These are phyloP conservation scores for Sphenodon punctatus DNA, from an alignment of 2,797 vertebrate genomes.

Conservation along the genomic window DNA sequence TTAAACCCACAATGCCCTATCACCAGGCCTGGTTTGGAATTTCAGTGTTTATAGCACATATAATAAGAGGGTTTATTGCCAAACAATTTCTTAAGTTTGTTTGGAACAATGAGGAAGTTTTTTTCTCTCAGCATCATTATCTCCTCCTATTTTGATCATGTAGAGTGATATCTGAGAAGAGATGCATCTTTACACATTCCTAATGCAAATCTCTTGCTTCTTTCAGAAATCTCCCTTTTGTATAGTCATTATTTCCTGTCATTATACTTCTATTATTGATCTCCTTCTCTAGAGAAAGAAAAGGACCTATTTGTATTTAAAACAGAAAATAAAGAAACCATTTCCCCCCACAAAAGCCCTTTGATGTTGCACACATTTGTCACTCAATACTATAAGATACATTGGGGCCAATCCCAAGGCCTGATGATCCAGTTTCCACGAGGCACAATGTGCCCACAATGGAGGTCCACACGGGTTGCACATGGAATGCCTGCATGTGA, in stretches of 20 bases:
- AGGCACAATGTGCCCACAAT: no score
- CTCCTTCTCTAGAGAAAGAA: background rate
- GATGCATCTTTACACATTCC: background rate
- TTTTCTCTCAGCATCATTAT: background rate
- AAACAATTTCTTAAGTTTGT: background rate
- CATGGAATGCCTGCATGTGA: no score
- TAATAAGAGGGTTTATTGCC: background rate
- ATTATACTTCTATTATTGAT: background rate
- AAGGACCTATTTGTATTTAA: background rate
- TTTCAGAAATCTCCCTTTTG: background rate
- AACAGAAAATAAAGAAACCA: background rate
- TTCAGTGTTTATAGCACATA: background rate
- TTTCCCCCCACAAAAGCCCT: background rate
- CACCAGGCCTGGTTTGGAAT: background rate
- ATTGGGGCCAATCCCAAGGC: no score
- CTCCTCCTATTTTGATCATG: background rate
- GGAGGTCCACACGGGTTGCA: no score
- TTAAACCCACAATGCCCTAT: no score
- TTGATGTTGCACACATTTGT: background rate
- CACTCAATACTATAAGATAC: no score
- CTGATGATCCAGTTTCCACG: no score
- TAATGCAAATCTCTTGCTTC: background rate
- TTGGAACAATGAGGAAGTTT: background rate
- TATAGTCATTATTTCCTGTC: background rate
- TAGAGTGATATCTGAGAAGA: background rate